Evolutionary conservation across 2,888 invertebrate genomes (phyloP), one percentile per base, ranked within the genome.

Genomic region (Pteria penguin): DNA sequence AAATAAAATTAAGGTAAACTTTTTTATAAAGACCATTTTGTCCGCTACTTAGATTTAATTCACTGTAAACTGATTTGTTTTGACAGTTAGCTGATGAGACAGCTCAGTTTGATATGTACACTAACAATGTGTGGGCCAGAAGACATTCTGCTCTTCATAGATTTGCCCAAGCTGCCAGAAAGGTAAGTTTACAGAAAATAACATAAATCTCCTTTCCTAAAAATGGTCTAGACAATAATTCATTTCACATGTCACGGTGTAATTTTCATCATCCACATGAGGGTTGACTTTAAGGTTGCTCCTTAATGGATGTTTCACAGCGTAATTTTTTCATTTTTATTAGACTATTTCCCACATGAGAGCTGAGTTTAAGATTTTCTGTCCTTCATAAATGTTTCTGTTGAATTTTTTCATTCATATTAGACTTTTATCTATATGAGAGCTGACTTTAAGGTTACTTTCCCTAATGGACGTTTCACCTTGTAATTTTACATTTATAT

Each of bases 101-200:
- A 18, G 88, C 89, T 32, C 82, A 82, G 73, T 92, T 92, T 88
- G 91, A 92, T 79, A 80, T 82, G 0, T 91, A 90, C 76, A 87
- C 85, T 11, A 92, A 92, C 74, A 88, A 92, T 78, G 65, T 87
- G 69, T 92, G 91, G 92, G 86, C 87, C 5, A 84, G 82, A 0
- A 78, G 92, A 58, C 88, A 90, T 65, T 75, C 81, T 22, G 86
- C 87, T 1, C 81, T 90, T 0, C 76, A 82, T 62, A 85, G 77
- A 72, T 92, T 92, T 82, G 82, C 87, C n/a, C 91, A 92, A 78
- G 91, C 91, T 32, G 92, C 88, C 2, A 84, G 91, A 75, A 92
- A 85, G 82, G 90, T 90, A 73, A 75, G 79, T 54, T n/a, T n/a
- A n/a, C n/a, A 4, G 36, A 29, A 24, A 67, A 22, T 22, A 18